Base-by-base conservation (phyloP, 2,113 vertebrate species). In the Caranx melampygus region DNA sequence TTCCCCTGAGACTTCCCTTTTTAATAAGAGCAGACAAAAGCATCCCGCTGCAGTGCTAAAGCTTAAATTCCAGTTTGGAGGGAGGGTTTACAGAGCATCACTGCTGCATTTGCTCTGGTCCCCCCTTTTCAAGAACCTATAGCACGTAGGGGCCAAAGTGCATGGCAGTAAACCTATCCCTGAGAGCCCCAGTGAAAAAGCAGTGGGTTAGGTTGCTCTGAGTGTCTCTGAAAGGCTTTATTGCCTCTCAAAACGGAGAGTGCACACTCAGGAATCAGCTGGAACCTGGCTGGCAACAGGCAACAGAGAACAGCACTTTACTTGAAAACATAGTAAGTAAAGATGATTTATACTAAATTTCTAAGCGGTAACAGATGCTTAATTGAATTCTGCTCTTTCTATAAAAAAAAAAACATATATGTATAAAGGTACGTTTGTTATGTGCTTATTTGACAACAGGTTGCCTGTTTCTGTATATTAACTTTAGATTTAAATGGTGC, bases 111-210 rank as follows among this genome's bases (percentile, higher is more conserved):
- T 80, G 63, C 66, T 81, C 42, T 21, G 31, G 73, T 61, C 72
- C 10, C 72, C 63, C 79, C 49, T 82, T 80, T 89, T 88, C 58
- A 85, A 69, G 73, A 86, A 73, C 81, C 87, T 82, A 84, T 83
- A 58, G 61, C 57, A 74, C 40, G 77, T 75, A 51, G 59, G 73
- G 72, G 85, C 80, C 78, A 83, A 51, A 62, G 82, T 70, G 60
- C 76, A 84, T 72, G 81, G 15, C 72, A 66, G 94, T 90, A 94
- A 94, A 85, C 67, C 89, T 84, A 93, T 92, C 82, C 85, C 63
- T 45, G 69, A 61, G 61, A 68, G 70, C 59, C 77, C 33, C 49
- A 47, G 65, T 49, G 54, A 86, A 84, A 84, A 83, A 79, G 78
- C 80, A 76, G 52, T 26, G 68, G 79, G 78, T 82, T 61, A 83